These are phyloP conservation scores for Gortyna flavago DNA, from an alignment of 2,888 invertebrate species.

Conservation along the genomic window DNA sequence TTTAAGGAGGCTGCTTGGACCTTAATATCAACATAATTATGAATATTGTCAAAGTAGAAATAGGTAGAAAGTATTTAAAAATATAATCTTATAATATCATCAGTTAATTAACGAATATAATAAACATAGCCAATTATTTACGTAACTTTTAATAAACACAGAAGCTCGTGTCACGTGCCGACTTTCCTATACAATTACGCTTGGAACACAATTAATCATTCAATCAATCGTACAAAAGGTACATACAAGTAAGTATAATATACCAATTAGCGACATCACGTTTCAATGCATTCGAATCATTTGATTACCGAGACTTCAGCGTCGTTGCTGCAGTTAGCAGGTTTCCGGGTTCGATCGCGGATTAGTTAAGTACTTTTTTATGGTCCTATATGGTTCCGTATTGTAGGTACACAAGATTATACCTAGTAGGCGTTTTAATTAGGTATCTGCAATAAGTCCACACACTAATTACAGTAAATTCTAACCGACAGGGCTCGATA, in stretches of 20 bases:
- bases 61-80: neutral
- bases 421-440: neutral
- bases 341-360: conserved; percentile 22
- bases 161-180: conserved; percentile 19
- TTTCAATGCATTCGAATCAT: conserved; percentile 21
- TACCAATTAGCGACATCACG: conserved; percentile 39
- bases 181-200: conserved; percentile 21
- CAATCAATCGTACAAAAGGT: conserved; percentile 19
- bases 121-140: conserved; percentile 1
- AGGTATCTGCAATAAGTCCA: neutral
- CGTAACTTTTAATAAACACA: conserved; percentile 10
- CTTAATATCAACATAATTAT: neutral
- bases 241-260: conserved; percentile 24
- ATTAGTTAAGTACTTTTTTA: conserved; percentile 28
- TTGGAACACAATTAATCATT: conserved; percentile 18
- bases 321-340: conserved; percentile 12
- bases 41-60: neutral
- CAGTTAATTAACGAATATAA: neutral
- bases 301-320: conserved; percentile 17
- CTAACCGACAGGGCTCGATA: neutral
- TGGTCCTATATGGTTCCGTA: conserved; percentile 10
- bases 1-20: neutral
- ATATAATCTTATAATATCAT: neutral
- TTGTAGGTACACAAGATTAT: conserved; percentile 8
- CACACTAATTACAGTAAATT: neutral